Percentiles rank a stretch among this genome's conserved stretches.
phyloP scores from a whole-genome alignment of 2,113 vertebrate genomes.

The Furnarius figulus region DNA sequence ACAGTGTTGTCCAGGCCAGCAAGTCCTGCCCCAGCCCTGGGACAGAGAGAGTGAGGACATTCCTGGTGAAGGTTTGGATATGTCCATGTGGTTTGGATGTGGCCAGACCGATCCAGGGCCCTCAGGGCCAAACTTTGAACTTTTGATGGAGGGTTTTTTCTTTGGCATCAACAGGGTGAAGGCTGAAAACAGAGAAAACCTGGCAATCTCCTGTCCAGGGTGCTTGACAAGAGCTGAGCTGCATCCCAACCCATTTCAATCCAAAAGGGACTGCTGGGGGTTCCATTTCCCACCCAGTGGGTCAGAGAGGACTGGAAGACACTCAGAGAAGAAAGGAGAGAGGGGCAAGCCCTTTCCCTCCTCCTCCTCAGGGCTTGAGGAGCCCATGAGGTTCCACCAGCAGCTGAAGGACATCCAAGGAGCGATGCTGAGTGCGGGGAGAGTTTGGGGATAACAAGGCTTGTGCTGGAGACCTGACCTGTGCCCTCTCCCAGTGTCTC shows the following conservation, averaged over 20 bases:
- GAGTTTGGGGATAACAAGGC: neutral
- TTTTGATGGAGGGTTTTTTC: neutral
- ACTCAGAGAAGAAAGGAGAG: neutral
- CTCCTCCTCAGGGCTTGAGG: neutral
- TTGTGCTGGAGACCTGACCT: neutral
- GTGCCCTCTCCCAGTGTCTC: neutral
- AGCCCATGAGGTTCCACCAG: accelerated
- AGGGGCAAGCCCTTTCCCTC: neutral
- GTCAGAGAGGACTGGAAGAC: neutral
- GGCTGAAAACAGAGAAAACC: neutral
- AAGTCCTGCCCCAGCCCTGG: neutral
- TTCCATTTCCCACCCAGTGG: neutral
- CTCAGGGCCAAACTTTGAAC: neutral
- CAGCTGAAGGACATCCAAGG: neutral
- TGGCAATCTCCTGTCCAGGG: neutral
- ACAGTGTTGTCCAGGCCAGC: neutral
- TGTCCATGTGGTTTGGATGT: neutral
- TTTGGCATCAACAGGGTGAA: neutral
- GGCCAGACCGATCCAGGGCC: neutral
- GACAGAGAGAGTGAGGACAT: neutral
- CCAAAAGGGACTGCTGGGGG: neutral
- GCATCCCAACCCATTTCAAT: neutral
- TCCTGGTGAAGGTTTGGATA: neutral
- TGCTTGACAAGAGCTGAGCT: neutral
- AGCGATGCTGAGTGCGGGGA: neutral